Evolutionary conservation across 2,797 vertebrate species (phyloP).

Genomic region (Saxicola maurus): DNA sequence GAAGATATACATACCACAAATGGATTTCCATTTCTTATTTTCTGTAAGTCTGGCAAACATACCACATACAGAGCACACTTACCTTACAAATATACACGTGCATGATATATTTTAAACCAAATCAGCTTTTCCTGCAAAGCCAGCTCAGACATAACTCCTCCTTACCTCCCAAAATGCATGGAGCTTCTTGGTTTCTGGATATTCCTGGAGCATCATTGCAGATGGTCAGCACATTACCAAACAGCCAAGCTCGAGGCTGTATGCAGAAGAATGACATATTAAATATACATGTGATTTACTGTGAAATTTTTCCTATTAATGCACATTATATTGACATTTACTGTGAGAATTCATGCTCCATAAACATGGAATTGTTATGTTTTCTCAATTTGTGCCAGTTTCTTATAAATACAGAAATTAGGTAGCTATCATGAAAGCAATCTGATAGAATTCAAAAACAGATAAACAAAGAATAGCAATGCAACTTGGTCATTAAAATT

Average conservation of each 20-base stretch:
- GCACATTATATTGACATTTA: slow-evolving; percentile 65
- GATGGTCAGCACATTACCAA: not conserved
- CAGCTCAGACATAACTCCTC: not conserved
- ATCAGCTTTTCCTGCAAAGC: not conserved
- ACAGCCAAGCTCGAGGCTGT: not conserved
- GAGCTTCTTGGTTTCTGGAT: not conserved
- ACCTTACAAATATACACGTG: not conserved
- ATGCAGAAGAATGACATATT: not conserved
- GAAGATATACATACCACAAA: not conserved
- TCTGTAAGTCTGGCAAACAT: not conserved
- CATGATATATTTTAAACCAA: not conserved
- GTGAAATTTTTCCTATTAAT: slow-evolving; percentile 52
- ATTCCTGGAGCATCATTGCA: not conserved
- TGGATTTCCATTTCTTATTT: not conserved
- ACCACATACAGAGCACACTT: not conserved
- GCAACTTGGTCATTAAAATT: slow-evolving; percentile 74
- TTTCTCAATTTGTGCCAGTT: slow-evolving; percentile 71
- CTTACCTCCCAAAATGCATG: not conserved
- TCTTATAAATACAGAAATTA: slow-evolving; percentile 76
- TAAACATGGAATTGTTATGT: slow-evolving; percentile 75
- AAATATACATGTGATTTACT: not conserved
- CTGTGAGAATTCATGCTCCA: slow-evolving; percentile 71
- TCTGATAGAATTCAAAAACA: slow-evolving; percentile 75
- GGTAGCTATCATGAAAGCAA: slow-evolving; percentile 70
- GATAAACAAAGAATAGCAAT: slow-evolving; percentile 76